Base-by-base conservation (phyloP, 2,113 vertebrate species). In the Urocitellus parryii region DNA sequence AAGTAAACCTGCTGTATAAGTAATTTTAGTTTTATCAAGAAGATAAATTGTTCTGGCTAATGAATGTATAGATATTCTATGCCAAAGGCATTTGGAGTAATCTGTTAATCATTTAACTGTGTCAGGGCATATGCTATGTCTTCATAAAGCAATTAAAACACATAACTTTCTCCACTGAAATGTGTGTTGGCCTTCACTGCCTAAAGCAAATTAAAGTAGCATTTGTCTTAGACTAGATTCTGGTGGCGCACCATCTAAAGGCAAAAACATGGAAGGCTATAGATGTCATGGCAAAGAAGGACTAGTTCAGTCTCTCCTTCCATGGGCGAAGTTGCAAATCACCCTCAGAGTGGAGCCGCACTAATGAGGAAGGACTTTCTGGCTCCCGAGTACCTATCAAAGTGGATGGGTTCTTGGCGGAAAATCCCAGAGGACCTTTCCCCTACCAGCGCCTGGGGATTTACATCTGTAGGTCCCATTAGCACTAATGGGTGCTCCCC, bases 51-150 rank as follows among this genome's bases (percentile, higher is more conserved):
- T 98, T 98, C 96, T 92, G 97, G 96, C 98, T 98, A 98, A 99
- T 98, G 98, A 98, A 98, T 78, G 94, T 98, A 98, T 98, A 98
- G 98, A 98, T 98, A 98, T 97, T 98, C 98, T 97, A 97, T 98
- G 98, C 98, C 98, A 98, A 98, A 98, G 98, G 98, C 98, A 98
- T 98, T 98, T 61, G 70, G 97, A 98, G 96, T 97, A 98, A 98
- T 98, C 98, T 99, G 98, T 99, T 98, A 98, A 98, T 98, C 98
- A 98, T 98, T 99, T 99, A 98, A 99, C 98, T 98, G 98, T 99
- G 98, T 98, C 98, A 98, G 98, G 98, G 98, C 98, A 98, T 98
- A 98, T 98, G 98, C 98, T 98, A 98, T 98, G 98, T 98, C 98
- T 99, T 98, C 98, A 98, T 99, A 98, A 98, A 98, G 98, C 98